Base-by-base conservation (phyloP, 1,140 invertebrate species). In the Berghia stephanieae region DNA sequence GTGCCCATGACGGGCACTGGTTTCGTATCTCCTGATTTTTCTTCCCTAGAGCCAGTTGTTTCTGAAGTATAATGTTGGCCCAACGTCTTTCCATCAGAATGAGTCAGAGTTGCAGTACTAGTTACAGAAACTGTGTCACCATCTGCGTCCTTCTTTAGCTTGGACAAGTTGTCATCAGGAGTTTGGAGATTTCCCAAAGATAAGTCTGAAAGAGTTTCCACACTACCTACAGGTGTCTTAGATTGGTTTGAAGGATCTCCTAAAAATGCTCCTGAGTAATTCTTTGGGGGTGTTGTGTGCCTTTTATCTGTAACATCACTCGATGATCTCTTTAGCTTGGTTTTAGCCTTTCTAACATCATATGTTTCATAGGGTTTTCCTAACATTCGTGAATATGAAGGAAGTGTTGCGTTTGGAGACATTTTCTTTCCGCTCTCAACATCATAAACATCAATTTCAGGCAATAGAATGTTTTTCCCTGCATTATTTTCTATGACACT, bases 1-100 rank as follows among this genome's bases (percentile, higher is more conserved):
- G 78, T 79, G 16, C 80, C 77, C 80, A 79, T 79, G 0, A 72
- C 73, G 6, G 80, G 80, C 16, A 79, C 76, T 10, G 24, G 57
- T 24, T 78, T 81, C 27, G 0, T 2, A 3, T 5, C 27, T 75
- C 60, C 34, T 71, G 79, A 3, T 70, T 34, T 0, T 13, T 27
- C 34, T n/a, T 13, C 18, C 34, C 42, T 18, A 16, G 13, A n/a
- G 68, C 55, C 31, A 34, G 38, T 6, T 49, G 69, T 31, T 69
- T 60, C 40, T 38, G 31, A 36, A 55, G 21, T 49, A 34, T 43
- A 40, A 21, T n/a, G 34, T 42, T 52, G 27, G 6, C 34, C 16
- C 2, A 21, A 5, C 31, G 67, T 43, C n/a, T 55, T 57, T 21
- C 40, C 2, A 49, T 73, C 75, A 13, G 46, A 43, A n/a, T 40